Evolutionary conservation across 2,888 invertebrate genomes (phyloP).

Genomic region (Dynastes grantii): DNA sequence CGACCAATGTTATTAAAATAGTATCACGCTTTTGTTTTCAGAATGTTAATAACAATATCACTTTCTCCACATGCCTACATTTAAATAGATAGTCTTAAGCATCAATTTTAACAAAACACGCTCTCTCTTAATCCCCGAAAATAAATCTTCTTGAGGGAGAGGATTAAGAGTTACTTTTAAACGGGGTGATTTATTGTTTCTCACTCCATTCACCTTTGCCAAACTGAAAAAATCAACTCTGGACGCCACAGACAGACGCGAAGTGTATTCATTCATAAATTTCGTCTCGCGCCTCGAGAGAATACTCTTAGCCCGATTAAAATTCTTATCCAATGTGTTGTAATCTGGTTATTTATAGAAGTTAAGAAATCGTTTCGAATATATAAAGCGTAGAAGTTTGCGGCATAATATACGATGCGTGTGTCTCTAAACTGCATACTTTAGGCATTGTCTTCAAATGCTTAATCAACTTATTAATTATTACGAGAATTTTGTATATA

Average conservation of each 20-base stretch:
- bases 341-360: conserved; percentile 38
- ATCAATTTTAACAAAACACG: conserved; percentile 25
- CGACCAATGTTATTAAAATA: too few species aligned
- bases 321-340: conserved; percentile 25
- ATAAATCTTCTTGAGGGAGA: conserved; percentile 31
- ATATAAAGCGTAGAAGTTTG: background rate
- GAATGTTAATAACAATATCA: background rate
- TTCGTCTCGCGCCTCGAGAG: conserved; percentile 12
- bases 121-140: conserved; percentile 38
- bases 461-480: background rate
- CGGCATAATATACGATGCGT: too few species aligned
- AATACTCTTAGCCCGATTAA: conserved; percentile 33
- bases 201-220: conserved; percentile 44
- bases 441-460: too few species aligned
- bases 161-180: conserved; percentile 47
- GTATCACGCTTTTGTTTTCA: too few species aligned
- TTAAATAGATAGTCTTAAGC: conserved; percentile 1
- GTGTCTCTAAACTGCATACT: too few species aligned
- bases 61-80: background rate
- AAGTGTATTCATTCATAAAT: conserved; percentile 42
- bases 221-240: conserved; percentile 29
- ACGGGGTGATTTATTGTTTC: conserved; percentile 34
- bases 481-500: background rate
- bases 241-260: background rate
- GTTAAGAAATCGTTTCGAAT: background rate